Evolutionary conservation across 2,888 invertebrate genomes (phyloP), one percentile per base, ranked within the genome.

Genomic region (Caenorhabditis sinica): DNA sequence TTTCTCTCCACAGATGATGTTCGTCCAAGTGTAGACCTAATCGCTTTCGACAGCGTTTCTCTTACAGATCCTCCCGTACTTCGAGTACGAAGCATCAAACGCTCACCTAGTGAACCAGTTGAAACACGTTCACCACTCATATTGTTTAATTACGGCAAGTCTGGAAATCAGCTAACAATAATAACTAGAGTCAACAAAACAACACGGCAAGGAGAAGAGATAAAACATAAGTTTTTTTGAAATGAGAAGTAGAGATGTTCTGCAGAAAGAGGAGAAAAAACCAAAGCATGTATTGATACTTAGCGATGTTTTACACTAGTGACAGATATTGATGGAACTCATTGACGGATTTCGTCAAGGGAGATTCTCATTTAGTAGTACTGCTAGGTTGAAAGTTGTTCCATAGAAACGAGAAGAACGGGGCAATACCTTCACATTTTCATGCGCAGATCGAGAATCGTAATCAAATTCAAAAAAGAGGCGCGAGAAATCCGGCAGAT

Each of bases 21-120:
- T 51, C 84, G 61, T 58, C 85, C 80, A 8, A 88, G 65, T 20
- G 88, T 88, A 6, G 83, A 83, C 8, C 84, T 76, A 45, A 88
- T 53, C 2, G 88, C 88, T 53, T 82, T 81, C 3, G 80, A 72
- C 17, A 88, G 69, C 9, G 88, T 88, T 40, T 86, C 85, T 25
- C 86, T 51, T 8, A 88, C 82, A 23, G 88, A 88, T 45, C 75
- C 77, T 56, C 85, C 20, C 6, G 74, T 80, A 45, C 75, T 80
- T 49, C 79, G 58, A 17, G 85, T 85, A 43, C 88, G 75, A 15
- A 88, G 63, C 69, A 88, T 76, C 33, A 86, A 65, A n/a, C 79
- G 66, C 65, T 88, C 86, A 6, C 88, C 82, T 13, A 86, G 43
- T 9, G 86, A 85, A 30, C 88, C 88, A 30, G 85, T 88, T 17